Conservation (phyloP, 1,140 invertebrate genomes). For the Ceratina calcarata region DNA sequence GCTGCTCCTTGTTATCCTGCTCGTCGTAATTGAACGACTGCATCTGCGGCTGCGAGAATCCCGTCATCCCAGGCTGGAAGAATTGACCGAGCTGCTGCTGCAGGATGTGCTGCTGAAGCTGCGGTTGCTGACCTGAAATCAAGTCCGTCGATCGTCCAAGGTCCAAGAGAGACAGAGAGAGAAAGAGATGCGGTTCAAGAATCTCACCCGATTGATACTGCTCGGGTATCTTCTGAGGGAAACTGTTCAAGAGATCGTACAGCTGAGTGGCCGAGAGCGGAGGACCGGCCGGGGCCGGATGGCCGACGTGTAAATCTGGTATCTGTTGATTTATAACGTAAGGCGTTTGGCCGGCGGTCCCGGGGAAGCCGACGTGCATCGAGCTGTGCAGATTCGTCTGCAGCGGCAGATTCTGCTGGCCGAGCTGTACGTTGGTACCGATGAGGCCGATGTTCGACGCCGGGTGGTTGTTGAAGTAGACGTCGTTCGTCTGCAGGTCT, state of each 20-base stretch:
- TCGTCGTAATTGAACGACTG: conserved; percentile 82
- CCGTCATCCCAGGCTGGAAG: conserved; percentile 61
- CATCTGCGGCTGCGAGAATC: conserved; percentile 78
- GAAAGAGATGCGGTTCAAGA: too few species aligned
- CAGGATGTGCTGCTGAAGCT: conserved; percentile 77
- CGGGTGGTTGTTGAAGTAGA: conserved; percentile 63
- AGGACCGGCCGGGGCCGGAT: conserved; percentile 66
- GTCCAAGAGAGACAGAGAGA: too few species aligned
- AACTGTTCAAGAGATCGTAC: conserved; percentile 80
- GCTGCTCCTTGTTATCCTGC: conserved; percentile 71
- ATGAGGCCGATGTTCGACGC: conserved; percentile 56
- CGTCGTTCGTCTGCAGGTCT: conserved; percentile 68
- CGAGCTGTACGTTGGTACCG: conserved; percentile 64
- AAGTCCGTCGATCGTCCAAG: background rate
- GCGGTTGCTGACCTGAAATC: conserved; percentile 72
- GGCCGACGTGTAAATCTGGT: conserved; percentile 69
- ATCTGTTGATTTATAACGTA: conserved; percentile 59
- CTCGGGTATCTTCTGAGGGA: conserved; percentile 78
- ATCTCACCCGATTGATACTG: conserved; percentile 72
- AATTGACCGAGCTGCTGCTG: conserved; percentile 76
- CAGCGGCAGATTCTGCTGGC: conserved; percentile 66
- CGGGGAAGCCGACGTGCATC: conserved; percentile 68
- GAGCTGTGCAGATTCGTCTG: conserved; percentile 75
- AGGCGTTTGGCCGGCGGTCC: conserved; percentile 53
- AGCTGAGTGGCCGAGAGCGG: conserved; percentile 81